Evolutionary conservation across 1,140 invertebrate species (phyloP).

Genomic region (Euglossa dilemma): DNA sequence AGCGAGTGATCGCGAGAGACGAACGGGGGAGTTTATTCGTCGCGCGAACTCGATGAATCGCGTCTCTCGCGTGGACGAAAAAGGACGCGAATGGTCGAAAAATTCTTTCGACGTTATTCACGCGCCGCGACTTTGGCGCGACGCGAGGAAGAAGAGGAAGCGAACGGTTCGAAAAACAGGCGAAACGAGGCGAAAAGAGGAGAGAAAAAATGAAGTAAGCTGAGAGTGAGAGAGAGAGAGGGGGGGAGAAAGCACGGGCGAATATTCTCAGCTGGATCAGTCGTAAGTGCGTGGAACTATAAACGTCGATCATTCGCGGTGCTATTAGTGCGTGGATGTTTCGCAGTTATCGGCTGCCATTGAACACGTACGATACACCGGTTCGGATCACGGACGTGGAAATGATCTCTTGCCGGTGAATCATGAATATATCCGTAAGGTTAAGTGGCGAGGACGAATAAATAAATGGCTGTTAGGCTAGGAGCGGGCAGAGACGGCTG

Average conservation of each 20-base stretch:
- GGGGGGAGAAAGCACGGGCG: not conserved
- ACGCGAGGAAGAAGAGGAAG: too few relatives aligned
- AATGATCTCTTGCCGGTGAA: conserved; percentile 35
- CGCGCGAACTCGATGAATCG: not conserved
- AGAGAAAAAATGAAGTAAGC: too few relatives aligned
- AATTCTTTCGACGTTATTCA: not conserved
- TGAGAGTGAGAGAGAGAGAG: too few relatives aligned
- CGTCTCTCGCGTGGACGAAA: not conserved
- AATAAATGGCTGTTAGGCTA: conserved; percentile 13
- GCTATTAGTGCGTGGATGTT: conserved; percentile 16
- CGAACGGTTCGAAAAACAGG: too few relatives aligned
- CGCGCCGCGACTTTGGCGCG: not conserved
- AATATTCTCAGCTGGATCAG: not conserved
- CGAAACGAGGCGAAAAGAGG: too few relatives aligned
- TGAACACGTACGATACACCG: conserved; percentile 17
- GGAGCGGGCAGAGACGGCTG: not conserved
- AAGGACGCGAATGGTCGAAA: not conserved
- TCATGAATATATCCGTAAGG: conserved; percentile 43
- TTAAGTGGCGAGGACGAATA: conserved; percentile 46
- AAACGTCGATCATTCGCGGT: conserved; percentile 37
- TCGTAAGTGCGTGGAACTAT: conserved; percentile 9
- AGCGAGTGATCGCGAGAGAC: too few relatives aligned
- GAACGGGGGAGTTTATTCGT: too few relatives aligned
- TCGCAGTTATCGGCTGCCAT: conserved; percentile 47
- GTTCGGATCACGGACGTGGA: conserved; percentile 33